Conservation (phyloP, 2,797 vertebrate species). For the Scyliorhinus canicula region DNA sequence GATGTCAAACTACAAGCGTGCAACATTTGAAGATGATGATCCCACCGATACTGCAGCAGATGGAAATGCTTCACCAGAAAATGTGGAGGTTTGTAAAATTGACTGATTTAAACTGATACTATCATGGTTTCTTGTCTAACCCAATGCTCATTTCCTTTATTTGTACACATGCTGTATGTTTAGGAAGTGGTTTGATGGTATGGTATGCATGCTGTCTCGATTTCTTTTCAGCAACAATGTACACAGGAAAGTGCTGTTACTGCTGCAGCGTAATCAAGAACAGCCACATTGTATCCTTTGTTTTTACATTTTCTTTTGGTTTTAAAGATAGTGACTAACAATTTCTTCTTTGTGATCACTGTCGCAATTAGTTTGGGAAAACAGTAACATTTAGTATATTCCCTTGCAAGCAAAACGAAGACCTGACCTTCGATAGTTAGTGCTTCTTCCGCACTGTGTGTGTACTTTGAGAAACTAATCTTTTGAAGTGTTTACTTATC, state of each 20-base stretch:
- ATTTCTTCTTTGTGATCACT: neutral
- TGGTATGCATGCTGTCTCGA: neutral
- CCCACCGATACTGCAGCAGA: slow-evolving; percentile 63
- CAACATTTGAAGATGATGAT: slow-evolving; percentile 86
- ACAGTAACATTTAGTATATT: neutral
- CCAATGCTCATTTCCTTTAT: neutral
- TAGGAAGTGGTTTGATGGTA: slow-evolving; percentile 26
- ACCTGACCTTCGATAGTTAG: neutral
- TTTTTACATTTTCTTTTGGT: neutral
- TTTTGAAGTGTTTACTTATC: neutral
- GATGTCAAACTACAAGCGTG: slow-evolving; percentile 91
- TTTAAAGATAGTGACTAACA: neutral
- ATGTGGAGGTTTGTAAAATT: slow-evolving; percentile 67
- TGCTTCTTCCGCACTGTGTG: neutral
- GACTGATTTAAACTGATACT: neutral
- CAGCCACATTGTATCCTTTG: slow-evolving; percentile 21
- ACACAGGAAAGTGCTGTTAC: slow-evolving; percentile 29
- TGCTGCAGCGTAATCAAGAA: slow-evolving; percentile 7
- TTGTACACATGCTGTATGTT: neutral
- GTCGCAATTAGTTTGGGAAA: neutral
- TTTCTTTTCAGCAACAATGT: slow-evolving; percentile 22
- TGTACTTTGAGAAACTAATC: neutral
- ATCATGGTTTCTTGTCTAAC: neutral
- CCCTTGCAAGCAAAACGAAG: neutral
- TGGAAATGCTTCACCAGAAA: slow-evolving; percentile 70